Evolutionary conservation across 2,888 invertebrate species (phyloP).

Genomic region (Nymphalis c-album): DNA sequence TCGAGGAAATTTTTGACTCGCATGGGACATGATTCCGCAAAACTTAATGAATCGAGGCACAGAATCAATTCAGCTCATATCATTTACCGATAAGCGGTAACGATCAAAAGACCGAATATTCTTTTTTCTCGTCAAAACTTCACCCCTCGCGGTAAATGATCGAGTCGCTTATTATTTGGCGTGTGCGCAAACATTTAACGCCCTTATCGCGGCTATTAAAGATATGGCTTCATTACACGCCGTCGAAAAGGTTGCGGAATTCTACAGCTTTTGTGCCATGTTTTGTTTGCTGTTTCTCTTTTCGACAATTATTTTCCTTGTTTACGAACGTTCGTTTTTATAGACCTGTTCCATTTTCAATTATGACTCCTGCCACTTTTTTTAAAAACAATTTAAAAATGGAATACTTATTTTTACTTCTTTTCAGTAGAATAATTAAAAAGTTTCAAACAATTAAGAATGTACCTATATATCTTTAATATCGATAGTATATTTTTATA

Average conservation of each 20-base stretch:
- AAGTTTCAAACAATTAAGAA: neutral
- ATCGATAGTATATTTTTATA: no score
- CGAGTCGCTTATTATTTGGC: constrained; percentile 79
- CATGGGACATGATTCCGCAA: neutral
- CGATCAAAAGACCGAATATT: constrained; percentile 56
- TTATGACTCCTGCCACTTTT: constrained; percentile 28
- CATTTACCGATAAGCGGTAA: constrained; percentile 61
- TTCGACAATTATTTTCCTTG: constrained; percentile 45
- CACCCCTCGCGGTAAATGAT: constrained; percentile 75
- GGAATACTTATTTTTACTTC: neutral
- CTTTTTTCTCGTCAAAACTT: constrained; percentile 63
- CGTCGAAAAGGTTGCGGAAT: constrained; percentile 51
- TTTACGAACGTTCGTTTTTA: constrained; percentile 39
- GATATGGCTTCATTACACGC: constrained; percentile 79
- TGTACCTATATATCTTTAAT: no score
- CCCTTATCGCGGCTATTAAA: constrained; percentile 79
- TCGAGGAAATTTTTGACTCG: no score
- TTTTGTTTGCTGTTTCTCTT: constrained; percentile 45
- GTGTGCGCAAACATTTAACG: constrained; percentile 80
- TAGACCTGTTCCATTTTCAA: constrained; percentile 34
- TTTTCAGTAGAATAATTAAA: neutral
- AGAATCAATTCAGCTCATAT: constrained; percentile 66
- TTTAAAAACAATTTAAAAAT: constrained; percentile 3
- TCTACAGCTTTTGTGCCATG: constrained; percentile 50
- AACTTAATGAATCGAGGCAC: constrained; percentile 12